Evolutionary conservation across 2,797 vertebrate species (phyloP), one percentile per base, ranked within the genome.

Genomic region (Uromys caudimaculatus): DNA sequence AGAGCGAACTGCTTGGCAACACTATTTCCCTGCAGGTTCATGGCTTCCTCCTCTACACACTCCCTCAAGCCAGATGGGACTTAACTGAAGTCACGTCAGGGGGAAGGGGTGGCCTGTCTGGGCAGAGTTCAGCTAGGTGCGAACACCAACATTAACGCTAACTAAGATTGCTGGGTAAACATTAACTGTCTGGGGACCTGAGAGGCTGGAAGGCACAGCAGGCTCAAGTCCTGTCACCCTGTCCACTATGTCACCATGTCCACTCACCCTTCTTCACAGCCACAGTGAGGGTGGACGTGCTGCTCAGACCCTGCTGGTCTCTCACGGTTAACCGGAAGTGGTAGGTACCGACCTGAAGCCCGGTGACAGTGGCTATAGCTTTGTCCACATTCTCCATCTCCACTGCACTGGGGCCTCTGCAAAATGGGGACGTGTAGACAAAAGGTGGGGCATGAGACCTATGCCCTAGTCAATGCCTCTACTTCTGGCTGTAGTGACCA

Each of bases 261-360:
- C 3, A 47, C 98, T 98, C 98, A 99, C 99, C 99, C 97, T 99
- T 98, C 97, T 98, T 99, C 83, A 99, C 98, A 3, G 98, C 98
- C 96, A 99, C 35, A 0, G 98, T 98, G 10, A 99, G 98, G 1
- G 97, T 95, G 10, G 99, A 97, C 0, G 98, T 98, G 98, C 99
- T 99, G 97, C 98, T 99, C 90, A 98, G 98, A 94, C 99, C 99
- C 98, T 99, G 98, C 77, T 98, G 98, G 98, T 99, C 99, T 62
- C 95, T 98, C 52, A 99, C 99, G 0, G 98, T 99, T 97, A 99
- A 97, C 27, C 96, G 99, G 98, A 99, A 99, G 97, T 94, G 98
- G 97, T 99, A 99, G 89, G 98, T 98, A 13, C 99, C 99, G 64
- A 98, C 98, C 69, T 98, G 98, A 2, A 99, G 98, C 35, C 99